phyloP scores from a whole-genome alignment of 2,888 invertebrate species.

The Epicampocera succincta region DNA sequence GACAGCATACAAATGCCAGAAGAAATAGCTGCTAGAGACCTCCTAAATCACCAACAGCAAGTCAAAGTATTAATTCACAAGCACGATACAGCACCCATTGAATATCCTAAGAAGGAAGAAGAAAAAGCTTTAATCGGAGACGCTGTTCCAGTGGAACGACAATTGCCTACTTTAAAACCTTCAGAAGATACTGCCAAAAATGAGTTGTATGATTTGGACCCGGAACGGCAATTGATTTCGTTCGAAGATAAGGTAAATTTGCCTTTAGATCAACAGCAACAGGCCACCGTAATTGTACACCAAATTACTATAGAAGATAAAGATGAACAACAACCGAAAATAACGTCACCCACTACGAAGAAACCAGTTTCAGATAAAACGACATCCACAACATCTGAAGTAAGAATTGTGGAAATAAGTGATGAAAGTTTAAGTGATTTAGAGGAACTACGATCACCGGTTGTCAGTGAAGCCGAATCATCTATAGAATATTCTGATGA shows the following conservation, averaged over 20 bases:
- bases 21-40: background rate
- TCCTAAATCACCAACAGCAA: background rate
- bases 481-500: slow-evolving; percentile 78
- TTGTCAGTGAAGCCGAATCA: slow-evolving; percentile 86
- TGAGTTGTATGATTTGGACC: background rate
- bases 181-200: background rate
- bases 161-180: background rate
- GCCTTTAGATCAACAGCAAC: slow-evolving; percentile 26
- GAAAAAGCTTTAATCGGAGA: background rate
- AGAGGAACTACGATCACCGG: slow-evolving; percentile 82
- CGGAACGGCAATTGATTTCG: background rate
- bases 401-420: slow-evolving; percentile 80
- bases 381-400: slow-evolving; percentile 55
- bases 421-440: slow-evolving; percentile 79
- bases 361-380: slow-evolving; percentile 6
- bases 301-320: slow-evolving; percentile 63
- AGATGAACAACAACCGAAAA: slow-evolving; percentile 36
- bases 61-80: slow-evolving; percentile 15
- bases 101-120: background rate
- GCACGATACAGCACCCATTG: background rate
- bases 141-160: background rate
- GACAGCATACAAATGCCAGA: background rate
- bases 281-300: slow-evolving; percentile 77
- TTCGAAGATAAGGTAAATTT: background rate
- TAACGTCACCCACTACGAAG: slow-evolving; percentile 69